Evolutionary conservation across 2,888 invertebrate genomes (phyloP), one percentile per base, ranked within the genome.

Genomic region (Malachius bipustulatus): DNA sequence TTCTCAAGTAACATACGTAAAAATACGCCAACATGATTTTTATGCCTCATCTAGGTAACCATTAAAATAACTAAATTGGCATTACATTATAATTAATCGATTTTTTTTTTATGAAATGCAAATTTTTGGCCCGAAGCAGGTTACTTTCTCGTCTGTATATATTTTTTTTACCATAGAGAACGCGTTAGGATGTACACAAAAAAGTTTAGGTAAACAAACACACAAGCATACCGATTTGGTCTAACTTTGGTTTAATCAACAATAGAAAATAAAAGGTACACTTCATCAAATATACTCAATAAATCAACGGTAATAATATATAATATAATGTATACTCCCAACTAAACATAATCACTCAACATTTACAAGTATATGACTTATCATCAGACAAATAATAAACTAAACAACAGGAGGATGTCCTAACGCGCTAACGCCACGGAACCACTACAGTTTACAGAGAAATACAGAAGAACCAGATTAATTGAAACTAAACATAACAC

Each of bases 171-270:
- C n/a, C n/a, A n/a, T n/a, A n/a, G n/a, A n/a, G n/a, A n/a, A n/a
- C n/a, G n/a, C n/a, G n/a, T n/a, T n/a, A n/a, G n/a, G n/a, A n/a
- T n/a, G n/a, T n/a, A n/a, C n/a, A n/a, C n/a, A n/a, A n/a, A n/a
- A n/a, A n/a, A n/a, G n/a, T n/a, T n/a, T n/a, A n/a, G n/a, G n/a
- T n/a, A n/a, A n/a, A n/a, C n/a, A 54, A 52, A 53, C 47, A 55
- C 51, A 52, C 48, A 47, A 49, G 48, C 51, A 51, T 48, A 36
- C 49, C 48, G 51, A 47, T 48, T 59, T 56, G 59, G 59, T 60
- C 60, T 60, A 60, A 61, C 60, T 61, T 62, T 62, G 60, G 62
- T 61, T 55, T 60, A 61, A 60, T 61, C 57, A 59, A 60, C 59
- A 60, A 61, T 60, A 59, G 60, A 62, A 60, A 62, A 61, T 60